Conservation (phyloP, 2,797 vertebrate species). For the Acanthiza pusilla region DNA sequence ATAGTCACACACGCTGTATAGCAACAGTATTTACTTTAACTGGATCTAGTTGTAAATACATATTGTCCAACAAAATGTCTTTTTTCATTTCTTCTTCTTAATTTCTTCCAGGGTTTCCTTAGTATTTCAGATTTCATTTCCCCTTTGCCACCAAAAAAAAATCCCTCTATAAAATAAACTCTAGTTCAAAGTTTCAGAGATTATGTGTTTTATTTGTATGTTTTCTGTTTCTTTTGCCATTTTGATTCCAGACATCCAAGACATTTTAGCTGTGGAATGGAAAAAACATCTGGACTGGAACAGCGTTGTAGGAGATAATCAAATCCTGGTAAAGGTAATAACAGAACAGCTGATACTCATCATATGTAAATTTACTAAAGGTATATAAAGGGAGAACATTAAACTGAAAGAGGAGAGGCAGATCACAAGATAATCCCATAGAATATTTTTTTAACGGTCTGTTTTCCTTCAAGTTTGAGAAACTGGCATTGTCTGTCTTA, state of each 20-base stretch:
- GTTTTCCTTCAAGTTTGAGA: background rate
- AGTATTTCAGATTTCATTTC: background rate
- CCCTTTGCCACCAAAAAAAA: background rate
- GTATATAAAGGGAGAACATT: constrained; percentile 2
- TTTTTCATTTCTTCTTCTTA: background rate
- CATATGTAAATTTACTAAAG: background rate
- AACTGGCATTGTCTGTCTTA: background rate
- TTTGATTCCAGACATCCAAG: background rate
- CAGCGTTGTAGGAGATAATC: background rate
- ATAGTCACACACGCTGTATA: background rate
- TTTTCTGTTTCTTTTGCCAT: background rate
- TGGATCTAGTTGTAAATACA: background rate
- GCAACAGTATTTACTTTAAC: background rate
- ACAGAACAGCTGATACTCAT: constrained; percentile 12
- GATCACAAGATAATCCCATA: background rate
- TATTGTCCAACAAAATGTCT: background rate
- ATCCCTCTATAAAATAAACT: background rate
- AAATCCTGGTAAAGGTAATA: background rate
- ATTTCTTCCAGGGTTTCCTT: background rate
- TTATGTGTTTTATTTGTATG: background rate
- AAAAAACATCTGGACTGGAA: constrained; percentile 5
- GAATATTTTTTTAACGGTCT: background rate
- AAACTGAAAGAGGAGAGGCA: background rate
- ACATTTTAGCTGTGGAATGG: background rate
- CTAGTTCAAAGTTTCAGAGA: background rate